Evolutionary conservation across 2,113 vertebrate species (phyloP).

Genomic region (Gnathonemus longibarbis): DNA sequence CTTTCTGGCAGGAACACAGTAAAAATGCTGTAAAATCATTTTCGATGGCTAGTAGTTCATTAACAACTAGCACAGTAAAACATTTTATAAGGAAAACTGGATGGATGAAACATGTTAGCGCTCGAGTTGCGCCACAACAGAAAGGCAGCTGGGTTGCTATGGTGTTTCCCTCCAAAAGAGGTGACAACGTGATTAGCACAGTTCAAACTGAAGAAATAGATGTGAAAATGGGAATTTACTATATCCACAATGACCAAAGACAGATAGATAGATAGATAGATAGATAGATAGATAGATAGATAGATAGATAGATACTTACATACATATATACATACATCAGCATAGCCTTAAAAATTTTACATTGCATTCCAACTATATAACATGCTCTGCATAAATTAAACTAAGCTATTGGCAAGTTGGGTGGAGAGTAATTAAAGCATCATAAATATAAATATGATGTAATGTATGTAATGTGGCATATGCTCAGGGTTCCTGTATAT

Average conservation of each 20-base stretch:
- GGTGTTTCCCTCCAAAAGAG: neutral
- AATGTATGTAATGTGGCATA: neutral
- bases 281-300: neutral
- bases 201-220: neutral
- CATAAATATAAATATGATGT: neutral
- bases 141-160: neutral
- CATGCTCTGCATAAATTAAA: neutral
- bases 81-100: neutral
- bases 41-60: neutral
- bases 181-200: neutral
- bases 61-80: neutral
- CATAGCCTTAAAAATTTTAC: neutral
- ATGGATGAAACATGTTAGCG: neutral
- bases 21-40: neutral
- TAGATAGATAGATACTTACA: neutral
- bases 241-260: neutral
- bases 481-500: neutral
- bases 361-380: neutral
- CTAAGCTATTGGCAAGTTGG: neutral
- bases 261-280: neutral
- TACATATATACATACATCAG: neutral
- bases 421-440: neutral
- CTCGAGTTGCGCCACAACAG: neutral
- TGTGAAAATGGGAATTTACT: neutral
- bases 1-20: neutral